Percentiles rank a stretch among this genome's conserved stretches.
These are phyloP conservation scores for Elanus axillaris DNA, from an alignment of 2,113 vertebrate species.

Conservation along the genomic window DNA sequence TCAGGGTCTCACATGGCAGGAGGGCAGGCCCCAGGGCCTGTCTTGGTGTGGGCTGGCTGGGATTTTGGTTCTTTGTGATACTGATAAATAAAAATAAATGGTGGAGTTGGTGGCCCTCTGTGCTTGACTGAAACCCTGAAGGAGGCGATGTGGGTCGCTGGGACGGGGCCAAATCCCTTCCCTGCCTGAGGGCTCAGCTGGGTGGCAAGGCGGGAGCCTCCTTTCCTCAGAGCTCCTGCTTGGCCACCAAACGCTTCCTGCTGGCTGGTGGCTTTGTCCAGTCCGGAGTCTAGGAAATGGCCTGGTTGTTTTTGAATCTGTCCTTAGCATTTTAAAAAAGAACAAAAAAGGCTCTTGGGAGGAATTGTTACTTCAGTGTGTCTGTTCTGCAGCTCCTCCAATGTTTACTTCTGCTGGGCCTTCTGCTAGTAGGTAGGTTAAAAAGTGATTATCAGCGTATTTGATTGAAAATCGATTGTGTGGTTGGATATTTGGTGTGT, in stretches of 20 bases:
- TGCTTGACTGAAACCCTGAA: not conserved
- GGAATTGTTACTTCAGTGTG: not conserved
- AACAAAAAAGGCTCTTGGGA: not conserved
- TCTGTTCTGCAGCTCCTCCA: not conserved
- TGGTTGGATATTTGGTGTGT: not conserved
- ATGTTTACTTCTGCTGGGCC: not conserved
- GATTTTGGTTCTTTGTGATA: not conserved
- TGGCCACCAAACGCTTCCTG: fast-evolving
- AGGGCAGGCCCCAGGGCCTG: not conserved
- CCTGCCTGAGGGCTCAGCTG: not conserved
- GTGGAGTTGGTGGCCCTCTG: not conserved
- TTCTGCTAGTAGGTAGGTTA: not conserved
- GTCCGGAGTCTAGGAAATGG: not conserved
- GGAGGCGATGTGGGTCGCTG: fast-evolving
- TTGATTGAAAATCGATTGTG: not conserved
- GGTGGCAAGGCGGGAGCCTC: fast-evolving
- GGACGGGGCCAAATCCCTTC: not conserved
- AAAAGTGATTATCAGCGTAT: not conserved
- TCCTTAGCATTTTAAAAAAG: not conserved
- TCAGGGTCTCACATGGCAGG: fast-evolving
- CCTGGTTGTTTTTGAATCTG: not conserved
- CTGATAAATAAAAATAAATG: not conserved
- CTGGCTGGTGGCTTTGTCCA: not conserved
- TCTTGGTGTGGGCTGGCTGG: too few relatives aligned
- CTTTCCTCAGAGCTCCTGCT: not conserved